phyloP scores from a whole-genome alignment of 1,140 invertebrate genomes.

The Pogonomyrmex barbatus region DNA sequence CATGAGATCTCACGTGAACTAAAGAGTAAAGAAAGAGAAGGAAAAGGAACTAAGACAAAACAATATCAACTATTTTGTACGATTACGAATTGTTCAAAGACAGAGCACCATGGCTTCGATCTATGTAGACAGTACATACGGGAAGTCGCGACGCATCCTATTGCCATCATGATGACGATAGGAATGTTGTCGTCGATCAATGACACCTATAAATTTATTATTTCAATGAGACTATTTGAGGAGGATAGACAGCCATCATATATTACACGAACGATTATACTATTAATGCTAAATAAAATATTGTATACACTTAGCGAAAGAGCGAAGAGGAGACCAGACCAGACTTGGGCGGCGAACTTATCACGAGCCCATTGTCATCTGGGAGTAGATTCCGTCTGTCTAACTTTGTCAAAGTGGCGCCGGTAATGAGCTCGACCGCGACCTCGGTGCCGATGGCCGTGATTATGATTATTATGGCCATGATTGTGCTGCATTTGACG shows the following conservation, averaged over 20 bases:
- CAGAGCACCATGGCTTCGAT: slow-evolving; percentile 76
- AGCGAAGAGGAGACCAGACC: slow-evolving; percentile 66
- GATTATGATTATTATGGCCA: slow-evolving; percentile 76
- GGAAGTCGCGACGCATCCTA: slow-evolving; percentile 70
- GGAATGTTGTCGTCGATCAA: slow-evolving; percentile 77
- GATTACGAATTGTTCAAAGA: slow-evolving; percentile 71
- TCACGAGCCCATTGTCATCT: slow-evolving; percentile 84
- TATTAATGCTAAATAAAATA: slow-evolving; percentile 72
- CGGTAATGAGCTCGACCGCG: slow-evolving; percentile 80
- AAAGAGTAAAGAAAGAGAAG: background rate
- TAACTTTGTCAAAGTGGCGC: slow-evolving; percentile 81
- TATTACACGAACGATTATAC: slow-evolving; percentile 73
- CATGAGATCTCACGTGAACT: slow-evolving; percentile 13
- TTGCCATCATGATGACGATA: slow-evolving; percentile 75
- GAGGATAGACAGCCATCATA: slow-evolving; percentile 67
- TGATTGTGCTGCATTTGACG: slow-evolving; percentile 79
- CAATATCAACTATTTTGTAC: slow-evolving; percentile 63
- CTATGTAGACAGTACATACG: slow-evolving; percentile 68
- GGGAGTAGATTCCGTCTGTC: slow-evolving; percentile 82
- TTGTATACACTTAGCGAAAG: slow-evolving; percentile 69
- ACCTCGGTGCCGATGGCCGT: slow-evolving; percentile 79
- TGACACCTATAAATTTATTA: slow-evolving; percentile 79
- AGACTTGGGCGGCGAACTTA: slow-evolving; percentile 55
- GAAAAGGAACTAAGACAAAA: slow-evolving; percentile 41
- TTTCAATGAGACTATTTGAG: slow-evolving; percentile 70